Percentiles rank a stretch among this genome's conserved stretches.
phyloP scores from a whole-genome alignment of 2,113 vertebrate genomes.

The Elephas maximus region DNA sequence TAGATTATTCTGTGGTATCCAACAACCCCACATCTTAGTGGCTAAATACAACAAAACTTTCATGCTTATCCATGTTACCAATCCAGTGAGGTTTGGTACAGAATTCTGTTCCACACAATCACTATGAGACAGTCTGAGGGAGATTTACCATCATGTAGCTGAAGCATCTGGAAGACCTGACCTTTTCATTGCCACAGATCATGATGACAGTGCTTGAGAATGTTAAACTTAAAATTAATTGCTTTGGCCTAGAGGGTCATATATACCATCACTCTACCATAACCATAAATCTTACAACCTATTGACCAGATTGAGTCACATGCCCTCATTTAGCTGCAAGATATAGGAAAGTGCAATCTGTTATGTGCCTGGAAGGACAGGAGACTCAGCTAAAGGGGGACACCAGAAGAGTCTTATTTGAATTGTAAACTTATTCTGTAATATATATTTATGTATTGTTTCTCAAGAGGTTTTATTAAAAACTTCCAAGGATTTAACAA shows the following conservation, averaged over 20 bases:
- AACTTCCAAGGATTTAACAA: not conserved
- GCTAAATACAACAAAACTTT: not conserved
- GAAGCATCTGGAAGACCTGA: not conserved
- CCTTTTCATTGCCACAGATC: not conserved
- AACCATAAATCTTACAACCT: not conserved
- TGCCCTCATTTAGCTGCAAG: not conserved
- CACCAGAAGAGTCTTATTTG: not conserved
- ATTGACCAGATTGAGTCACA: not conserved
- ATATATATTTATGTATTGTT: not conserved
- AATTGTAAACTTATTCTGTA: not conserved
- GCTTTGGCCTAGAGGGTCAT: rapidly evolving
- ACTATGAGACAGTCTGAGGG: not conserved
- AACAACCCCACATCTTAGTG: not conserved
- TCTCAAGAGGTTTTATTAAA: not conserved
- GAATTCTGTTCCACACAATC: not conserved
- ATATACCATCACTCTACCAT: not conserved
- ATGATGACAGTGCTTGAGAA: not conserved
- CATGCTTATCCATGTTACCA: not conserved
- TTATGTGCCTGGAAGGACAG: not conserved
- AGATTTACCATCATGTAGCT: not conserved
- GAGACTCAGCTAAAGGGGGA: not conserved
- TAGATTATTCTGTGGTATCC: not conserved
- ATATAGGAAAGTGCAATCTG: not conserved
- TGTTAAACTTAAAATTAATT: not conserved
- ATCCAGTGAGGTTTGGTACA: not conserved